Evolutionary conservation across 2,888 invertebrate genomes (phyloP).

Genomic region (Drosophila dives): DNA sequence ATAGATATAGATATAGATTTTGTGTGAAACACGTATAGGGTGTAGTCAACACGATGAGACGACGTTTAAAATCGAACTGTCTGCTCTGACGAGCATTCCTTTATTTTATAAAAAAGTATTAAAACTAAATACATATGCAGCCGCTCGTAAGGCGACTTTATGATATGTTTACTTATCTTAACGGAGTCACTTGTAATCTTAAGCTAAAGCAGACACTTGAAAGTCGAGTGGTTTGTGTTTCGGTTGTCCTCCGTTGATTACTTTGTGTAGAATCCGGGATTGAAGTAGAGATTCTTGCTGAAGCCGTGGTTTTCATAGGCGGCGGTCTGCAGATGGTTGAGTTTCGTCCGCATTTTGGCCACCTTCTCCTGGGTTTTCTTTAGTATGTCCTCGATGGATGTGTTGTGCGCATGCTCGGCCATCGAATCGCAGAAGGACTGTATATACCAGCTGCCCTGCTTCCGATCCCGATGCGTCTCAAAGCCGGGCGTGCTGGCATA

Average conservation of each 20-base stretch:
- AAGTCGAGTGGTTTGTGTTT: slow-evolving; percentile 16
- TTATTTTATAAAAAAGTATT: no score
- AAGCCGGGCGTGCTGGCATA: slow-evolving; percentile 87
- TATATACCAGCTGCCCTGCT: slow-evolving; percentile 90
- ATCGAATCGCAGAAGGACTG: slow-evolving; percentile 89
- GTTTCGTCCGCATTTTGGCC: slow-evolving; percentile 81
- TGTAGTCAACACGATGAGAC: no score
- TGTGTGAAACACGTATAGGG: no score
- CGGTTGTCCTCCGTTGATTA: slow-evolving; percentile 10
- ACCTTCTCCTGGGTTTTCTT: slow-evolving; percentile 87
- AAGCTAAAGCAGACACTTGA: no score
- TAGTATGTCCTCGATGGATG: slow-evolving; percentile 88
- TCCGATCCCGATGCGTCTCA: slow-evolving; percentile 86
- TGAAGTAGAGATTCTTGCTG: slow-evolving; percentile 87
- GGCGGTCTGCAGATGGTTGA: slow-evolving; percentile 87
- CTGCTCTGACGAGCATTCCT: no score
- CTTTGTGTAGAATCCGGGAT: slow-evolving; percentile 86
- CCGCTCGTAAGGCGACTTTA: no score
- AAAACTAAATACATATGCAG: no score
- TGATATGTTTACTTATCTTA: no score
- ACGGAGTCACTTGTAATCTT: no score
- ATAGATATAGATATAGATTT: no score
- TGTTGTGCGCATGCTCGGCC: slow-evolving; percentile 88
- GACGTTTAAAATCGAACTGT: no score
- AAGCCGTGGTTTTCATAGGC: slow-evolving; percentile 89